phyloP scores from a whole-genome alignment of 2,888 invertebrate genomes.

The Heliconius hortense region DNA sequence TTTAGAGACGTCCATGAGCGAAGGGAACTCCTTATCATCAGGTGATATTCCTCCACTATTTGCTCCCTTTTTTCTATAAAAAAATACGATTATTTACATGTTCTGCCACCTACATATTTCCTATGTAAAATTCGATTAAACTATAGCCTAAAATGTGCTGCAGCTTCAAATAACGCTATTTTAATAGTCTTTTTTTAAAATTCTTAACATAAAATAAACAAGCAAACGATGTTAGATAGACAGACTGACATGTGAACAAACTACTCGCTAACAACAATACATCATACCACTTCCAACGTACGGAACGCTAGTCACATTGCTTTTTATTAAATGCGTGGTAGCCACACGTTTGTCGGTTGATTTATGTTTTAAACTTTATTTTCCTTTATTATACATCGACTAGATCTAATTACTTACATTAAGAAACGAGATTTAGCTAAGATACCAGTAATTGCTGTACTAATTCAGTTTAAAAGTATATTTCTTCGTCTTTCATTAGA shows the following conservation, averaged over 20 bases:
- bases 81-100: no score
- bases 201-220: not conserved
- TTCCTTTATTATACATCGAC: constrained; percentile 14
- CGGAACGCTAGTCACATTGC: not conserved
- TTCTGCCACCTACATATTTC: not conserved
- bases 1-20: no score
- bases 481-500: constrained; percentile 2
- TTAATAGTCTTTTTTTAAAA: not conserved
- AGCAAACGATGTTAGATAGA: not conserved
- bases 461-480: constrained; percentile 7
- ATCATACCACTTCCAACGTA: constrained; percentile 6
- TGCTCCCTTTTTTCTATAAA: no score
- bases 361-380: constrained; percentile 22
- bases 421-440: constrained; percentile 23
- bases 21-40: no score
- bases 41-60: no score
- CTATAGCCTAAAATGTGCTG: not conserved
- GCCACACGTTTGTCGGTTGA: constrained; percentile 13
- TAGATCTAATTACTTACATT: constrained; percentile 21
- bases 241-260: not conserved
- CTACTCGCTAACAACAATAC: not conserved
- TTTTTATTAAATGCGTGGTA: constrained; percentile 18
- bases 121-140: not conserved
- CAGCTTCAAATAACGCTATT: not conserved
- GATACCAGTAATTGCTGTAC: constrained; percentile 19